Conservation (phyloP, 2,113 vertebrate species). For the Helogale parvula region DNA sequence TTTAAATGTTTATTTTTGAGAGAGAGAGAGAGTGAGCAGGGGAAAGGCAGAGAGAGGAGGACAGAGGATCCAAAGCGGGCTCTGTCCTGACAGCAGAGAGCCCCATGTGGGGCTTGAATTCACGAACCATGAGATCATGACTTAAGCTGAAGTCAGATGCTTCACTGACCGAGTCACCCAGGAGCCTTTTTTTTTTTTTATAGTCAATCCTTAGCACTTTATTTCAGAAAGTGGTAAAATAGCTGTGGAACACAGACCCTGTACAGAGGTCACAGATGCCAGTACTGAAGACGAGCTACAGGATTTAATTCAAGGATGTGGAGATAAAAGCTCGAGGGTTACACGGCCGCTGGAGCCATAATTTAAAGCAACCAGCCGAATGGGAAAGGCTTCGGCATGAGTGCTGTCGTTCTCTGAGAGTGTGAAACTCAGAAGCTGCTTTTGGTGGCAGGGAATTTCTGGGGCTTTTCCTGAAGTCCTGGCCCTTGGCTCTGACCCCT, state of each 20-base stretch:
- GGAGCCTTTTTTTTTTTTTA: too few species aligned
- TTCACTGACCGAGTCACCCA: too few species aligned
- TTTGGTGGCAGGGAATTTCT: neutral
- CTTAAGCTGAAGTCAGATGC: too few species aligned
- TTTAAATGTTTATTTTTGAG: too few species aligned
- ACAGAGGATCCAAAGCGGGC: too few species aligned
- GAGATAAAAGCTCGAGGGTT: neutral
- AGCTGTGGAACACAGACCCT: conserved; percentile 79
- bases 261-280: conserved; percentile 71
- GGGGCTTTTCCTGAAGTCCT: neutral
- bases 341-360: neutral
- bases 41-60: too few species aligned
- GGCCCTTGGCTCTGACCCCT: neutral
- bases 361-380: neutral
- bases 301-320: conserved; percentile 83
- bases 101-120: too few species aligned
- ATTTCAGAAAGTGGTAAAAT: conserved; percentile 87
- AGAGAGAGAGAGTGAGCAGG: too few species aligned
- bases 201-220: neutral
- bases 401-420: neutral
- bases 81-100: too few species aligned
- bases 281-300: conserved; percentile 83
- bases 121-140: too few species aligned
- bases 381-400: neutral
- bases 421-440: neutral